These are phyloP conservation scores for Tenrec ecaudatus DNA, from an alignment of 2,113 vertebrate species.

Conservation along the genomic window DNA sequence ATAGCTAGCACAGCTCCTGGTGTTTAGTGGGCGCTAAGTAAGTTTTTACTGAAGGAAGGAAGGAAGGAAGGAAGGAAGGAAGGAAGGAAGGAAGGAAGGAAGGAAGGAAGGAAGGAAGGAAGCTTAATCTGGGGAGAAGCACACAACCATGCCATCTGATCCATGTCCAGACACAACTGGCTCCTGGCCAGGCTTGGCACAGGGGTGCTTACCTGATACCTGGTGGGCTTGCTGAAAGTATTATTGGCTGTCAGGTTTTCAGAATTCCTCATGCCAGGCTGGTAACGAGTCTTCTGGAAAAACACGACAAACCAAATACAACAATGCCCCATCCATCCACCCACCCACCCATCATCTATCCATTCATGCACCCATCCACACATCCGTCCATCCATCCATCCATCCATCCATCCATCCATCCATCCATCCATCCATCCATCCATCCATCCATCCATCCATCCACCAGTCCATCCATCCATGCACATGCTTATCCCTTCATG, in stretches of 20 bases:
- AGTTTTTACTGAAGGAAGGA: background rate
- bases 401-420: background rate
- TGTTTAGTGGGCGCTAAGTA: background rate
- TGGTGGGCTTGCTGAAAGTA: constrained; percentile 93
- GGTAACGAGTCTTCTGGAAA: constrained; percentile 92
- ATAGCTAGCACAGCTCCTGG: background rate
- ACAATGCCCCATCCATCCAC: background rate
- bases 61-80: background rate
- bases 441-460: background rate
- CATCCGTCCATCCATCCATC: background rate
- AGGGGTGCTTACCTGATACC: constrained; percentile 93
- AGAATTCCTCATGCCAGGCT: constrained; percentile 88
- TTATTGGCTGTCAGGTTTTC: constrained; percentile 92
- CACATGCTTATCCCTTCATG: background rate
- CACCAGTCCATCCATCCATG: background rate
- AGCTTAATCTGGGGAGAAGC: background rate
- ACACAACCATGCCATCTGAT: background rate
- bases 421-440: background rate
- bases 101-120: background rate
- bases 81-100: too few species aligned
- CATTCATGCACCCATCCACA: background rate
- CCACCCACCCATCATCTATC: background rate
- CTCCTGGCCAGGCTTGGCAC: background rate
- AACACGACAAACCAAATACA: constrained; percentile 24
- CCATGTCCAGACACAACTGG: background rate